Evolutionary conservation across 2,113 vertebrate genomes (phyloP).

Genomic region (Heterotis niloticus): DNA sequence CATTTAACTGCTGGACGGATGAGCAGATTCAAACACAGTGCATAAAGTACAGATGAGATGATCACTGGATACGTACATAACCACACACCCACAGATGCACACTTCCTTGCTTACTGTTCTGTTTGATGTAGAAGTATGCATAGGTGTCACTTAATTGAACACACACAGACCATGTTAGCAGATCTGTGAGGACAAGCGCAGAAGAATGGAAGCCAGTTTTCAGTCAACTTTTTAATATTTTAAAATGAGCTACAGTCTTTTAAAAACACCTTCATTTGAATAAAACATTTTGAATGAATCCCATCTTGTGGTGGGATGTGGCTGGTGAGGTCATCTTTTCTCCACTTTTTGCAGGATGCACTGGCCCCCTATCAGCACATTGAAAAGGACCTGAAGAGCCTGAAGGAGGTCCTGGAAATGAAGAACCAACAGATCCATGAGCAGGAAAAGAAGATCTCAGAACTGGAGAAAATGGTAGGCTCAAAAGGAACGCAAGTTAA

Average conservation of each 20-base stretch:
- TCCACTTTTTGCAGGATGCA: conserved; percentile 64
- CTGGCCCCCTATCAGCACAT: conserved; percentile 89
- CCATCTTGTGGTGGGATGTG: not conserved
- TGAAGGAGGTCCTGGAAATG: conserved; percentile 93
- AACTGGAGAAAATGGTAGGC: conserved; percentile 89
- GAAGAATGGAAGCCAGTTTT: not conserved
- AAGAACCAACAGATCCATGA: conserved; percentile 95
- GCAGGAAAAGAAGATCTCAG: conserved; percentile 89
- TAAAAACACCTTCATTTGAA: not conserved
- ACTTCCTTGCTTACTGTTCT: not conserved
- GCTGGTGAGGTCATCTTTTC: not conserved
- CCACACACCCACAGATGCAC: not conserved
- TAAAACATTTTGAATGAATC: not conserved
- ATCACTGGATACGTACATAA: not conserved
- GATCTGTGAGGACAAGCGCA: not conserved
- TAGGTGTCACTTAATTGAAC: not conserved
- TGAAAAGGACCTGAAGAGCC: conserved; percentile 86
- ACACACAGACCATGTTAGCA: not conserved
- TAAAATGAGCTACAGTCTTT: not conserved
- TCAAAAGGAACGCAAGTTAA: conserved; percentile 39
- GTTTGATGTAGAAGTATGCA: too few species aligned
- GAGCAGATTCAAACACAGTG: not conserved
- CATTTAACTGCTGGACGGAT: not conserved
- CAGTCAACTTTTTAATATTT: not conserved
- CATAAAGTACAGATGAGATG: not conserved